A percentile compares a stretch with the other conserved stretches of the same genome.
Evolutionary conservation across 1,140 invertebrate genomes (phyloP).

Genomic region (Drosophila nikananu): DNA sequence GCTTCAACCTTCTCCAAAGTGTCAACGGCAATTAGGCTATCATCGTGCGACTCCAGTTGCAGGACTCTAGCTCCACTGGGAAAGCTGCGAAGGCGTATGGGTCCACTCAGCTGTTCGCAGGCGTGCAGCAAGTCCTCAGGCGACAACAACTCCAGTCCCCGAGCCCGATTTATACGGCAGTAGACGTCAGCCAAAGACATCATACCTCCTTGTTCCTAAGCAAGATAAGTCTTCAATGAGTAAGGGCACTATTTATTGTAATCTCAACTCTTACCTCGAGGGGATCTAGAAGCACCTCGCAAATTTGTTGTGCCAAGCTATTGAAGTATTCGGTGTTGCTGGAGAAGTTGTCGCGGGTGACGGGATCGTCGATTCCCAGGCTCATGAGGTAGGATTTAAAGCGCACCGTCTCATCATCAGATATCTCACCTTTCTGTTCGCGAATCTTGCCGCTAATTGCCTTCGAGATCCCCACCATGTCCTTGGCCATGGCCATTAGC

Average conservation of each 20-base stretch:
- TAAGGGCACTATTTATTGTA: background rate
- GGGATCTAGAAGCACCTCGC: constrained; percentile 92
- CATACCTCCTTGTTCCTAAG: constrained; percentile 96
- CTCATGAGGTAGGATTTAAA: constrained; percentile 98
- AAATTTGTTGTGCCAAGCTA: constrained; percentile 95
- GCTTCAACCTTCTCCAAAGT: constrained; percentile 91
- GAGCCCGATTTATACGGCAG: constrained; percentile 96
- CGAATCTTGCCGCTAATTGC: constrained; percentile 97
- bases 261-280: constrained; percentile 88
- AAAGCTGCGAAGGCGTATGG: constrained; percentile 93
- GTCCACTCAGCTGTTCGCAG: constrained; percentile 91
- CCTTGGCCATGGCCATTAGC: constrained; percentile 98
- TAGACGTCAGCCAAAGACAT: constrained; percentile 98
- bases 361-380: constrained; percentile 98
- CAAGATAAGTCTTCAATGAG: constrained; percentile 15
- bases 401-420: constrained; percentile 98
- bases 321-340: constrained; percentile 95
- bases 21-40: constrained; percentile 90
- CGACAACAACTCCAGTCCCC: constrained; percentile 95
- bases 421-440: constrained; percentile 97
- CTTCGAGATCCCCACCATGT: constrained; percentile 97
- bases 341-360: constrained; percentile 95
- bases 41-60: constrained; percentile 92
- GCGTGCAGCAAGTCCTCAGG: constrained; percentile 98
- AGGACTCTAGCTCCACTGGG: constrained; percentile 96